Percentiles rank a stretch among this genome's conserved stretches.
Conservation (phyloP, 2,797 vertebrate species). For the Tinamus major region DNA sequence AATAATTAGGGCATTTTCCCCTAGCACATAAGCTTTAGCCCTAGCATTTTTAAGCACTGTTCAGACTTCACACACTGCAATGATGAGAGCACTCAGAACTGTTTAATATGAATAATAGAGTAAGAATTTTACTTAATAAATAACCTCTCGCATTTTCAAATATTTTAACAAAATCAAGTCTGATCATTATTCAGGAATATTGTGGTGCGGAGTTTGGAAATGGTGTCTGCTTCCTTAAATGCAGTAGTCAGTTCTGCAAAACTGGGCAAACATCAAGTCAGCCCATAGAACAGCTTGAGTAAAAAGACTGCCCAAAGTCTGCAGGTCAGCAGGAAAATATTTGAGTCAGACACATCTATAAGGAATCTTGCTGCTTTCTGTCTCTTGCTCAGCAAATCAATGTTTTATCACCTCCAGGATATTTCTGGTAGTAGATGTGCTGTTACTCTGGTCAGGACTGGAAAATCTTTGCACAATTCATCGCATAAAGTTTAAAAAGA, state of each 20-base stretch:
- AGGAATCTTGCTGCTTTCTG: background rate
- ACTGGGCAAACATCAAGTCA: background rate
- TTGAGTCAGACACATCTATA: background rate
- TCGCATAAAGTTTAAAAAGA: background rate
- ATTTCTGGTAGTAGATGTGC: background rate
- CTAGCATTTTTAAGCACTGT: background rate
- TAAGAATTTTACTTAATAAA: background rate
- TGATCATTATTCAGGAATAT: background rate
- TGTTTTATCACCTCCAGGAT: background rate
- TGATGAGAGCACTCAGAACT: background rate
- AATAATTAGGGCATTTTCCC: background rate
- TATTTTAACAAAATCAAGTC: background rate
- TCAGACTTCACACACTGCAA: background rate
- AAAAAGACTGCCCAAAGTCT: background rate
- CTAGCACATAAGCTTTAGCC: background rate
- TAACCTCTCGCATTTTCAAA: background rate
- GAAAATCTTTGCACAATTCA: background rate
- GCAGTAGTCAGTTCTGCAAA: background rate
- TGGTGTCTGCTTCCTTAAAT: background rate
- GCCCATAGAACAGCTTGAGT: background rate
- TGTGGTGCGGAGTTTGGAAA: background rate
- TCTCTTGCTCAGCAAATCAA: background rate
- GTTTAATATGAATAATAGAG: background rate
- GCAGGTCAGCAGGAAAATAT: background rate
- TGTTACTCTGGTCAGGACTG: background rate